These are phyloP conservation scores for Crambe crambe DNA, from an alignment of 37 sponge, comb jelly and placozoan species.

Conservation along the genomic window DNA sequence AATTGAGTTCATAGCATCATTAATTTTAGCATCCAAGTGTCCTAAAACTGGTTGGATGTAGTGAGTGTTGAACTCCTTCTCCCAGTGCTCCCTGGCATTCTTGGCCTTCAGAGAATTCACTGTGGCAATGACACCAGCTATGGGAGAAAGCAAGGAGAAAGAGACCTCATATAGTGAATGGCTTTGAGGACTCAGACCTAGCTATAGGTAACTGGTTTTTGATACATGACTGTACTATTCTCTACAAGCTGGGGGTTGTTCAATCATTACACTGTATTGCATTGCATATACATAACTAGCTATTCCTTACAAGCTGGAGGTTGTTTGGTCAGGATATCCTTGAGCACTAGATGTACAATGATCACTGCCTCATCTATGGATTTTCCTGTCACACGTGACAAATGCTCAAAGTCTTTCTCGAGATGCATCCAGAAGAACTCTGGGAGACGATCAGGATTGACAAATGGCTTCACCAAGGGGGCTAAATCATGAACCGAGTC, in stretches of 20 bases:
- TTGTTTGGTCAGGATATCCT: constrained; percentile 23
- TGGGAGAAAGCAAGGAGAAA: too few relatives aligned
- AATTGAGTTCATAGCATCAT: constrained; percentile 35
- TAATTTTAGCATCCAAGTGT: constrained; percentile 9
- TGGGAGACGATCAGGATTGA: constrained; percentile 27
- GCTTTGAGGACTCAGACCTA: too few relatives aligned
- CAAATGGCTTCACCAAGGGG: constrained; percentile 13
- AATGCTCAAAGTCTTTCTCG: constrained; percentile 29
- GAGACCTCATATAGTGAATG: too few relatives aligned
- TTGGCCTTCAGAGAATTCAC: constrained; percentile 9
- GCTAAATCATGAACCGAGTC: constrained; percentile 16
- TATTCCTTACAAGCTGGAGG: constrained; percentile 14
- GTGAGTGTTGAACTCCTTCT: constrained; percentile 23
- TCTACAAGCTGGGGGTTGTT: constrained; percentile 10
- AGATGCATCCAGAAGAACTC: constrained; percentile 65
- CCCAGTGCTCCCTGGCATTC: constrained; percentile 46
- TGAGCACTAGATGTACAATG: constrained; percentile 44
- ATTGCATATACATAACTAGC: constrained; percentile 63
- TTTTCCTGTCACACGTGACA: constrained; percentile 34
- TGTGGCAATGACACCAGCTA: neutral
- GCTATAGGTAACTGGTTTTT: too few relatives aligned
- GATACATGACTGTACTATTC: too few relatives aligned
- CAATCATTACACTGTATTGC: constrained; percentile 30
- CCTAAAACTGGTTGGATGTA: constrained; percentile 56
- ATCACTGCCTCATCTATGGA: constrained; percentile 47